Percentiles rank a stretch among this genome's conserved stretches.
Evolutionary conservation across 2,888 invertebrate species (phyloP).

Genomic region (Boloria selene): DNA sequence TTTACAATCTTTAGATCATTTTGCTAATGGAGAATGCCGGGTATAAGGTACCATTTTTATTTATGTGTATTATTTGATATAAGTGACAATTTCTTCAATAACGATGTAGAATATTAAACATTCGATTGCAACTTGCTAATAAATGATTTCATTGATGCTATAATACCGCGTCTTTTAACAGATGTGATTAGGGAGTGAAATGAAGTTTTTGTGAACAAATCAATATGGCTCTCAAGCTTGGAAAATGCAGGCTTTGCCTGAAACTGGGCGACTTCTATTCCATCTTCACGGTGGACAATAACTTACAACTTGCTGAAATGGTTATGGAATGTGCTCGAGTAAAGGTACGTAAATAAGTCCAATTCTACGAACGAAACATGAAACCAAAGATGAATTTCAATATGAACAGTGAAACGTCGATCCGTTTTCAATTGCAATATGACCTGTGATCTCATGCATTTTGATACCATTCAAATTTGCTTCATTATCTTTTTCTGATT

Average conservation of each 20-base stretch:
- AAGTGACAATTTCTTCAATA: conserved; percentile 19
- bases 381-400: conserved; percentile 33
- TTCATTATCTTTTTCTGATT: conserved; percentile 21
- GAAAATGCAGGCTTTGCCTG: conserved; percentile 81
- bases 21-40: conserved; percentile 48
- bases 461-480: conserved; percentile 20
- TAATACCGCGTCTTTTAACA: conserved; percentile 37
- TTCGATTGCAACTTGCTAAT: conserved; percentile 11
- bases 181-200: conserved; percentile 61
- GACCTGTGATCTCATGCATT: conserved; percentile 34
- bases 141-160: conserved; percentile 20
- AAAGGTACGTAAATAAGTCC: conserved; percentile 58
- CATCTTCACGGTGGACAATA: conserved; percentile 77
- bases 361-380: conserved; percentile 29
- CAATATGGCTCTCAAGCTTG: conserved; percentile 79
- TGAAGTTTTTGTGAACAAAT: conserved; percentile 68
- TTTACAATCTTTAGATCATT: conserved; percentile 30
- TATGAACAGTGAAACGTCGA: conserved; percentile 26
- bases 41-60: conserved; percentile 43
- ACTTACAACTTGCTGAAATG: conserved; percentile 76
- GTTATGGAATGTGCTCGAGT: conserved; percentile 78
- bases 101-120: conserved; percentile 30
- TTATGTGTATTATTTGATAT: conserved; percentile 29
- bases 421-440: conserved; percentile 29
- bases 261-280: conserved; percentile 80